Percentiles rank a stretch among this genome's conserved stretches.
These are phyloP conservation scores for Channa maculata DNA, from an alignment of 2,113 vertebrate species.

Conservation along the genomic window DNA sequence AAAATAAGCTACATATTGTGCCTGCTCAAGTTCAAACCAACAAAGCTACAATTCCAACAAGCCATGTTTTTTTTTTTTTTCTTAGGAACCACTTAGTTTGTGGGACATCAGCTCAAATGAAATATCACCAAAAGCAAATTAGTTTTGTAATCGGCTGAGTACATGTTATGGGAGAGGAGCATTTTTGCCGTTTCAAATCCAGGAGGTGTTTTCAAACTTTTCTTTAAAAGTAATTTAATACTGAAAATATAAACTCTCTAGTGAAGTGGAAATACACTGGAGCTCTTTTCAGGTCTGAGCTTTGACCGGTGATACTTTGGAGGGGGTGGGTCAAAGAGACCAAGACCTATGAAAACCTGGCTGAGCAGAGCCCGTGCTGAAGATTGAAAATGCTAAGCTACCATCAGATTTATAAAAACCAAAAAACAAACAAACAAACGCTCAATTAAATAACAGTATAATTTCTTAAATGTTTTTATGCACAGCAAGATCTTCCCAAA, in stretches of 20 bases:
- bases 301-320: constrained; percentile 53
- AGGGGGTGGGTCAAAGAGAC: constrained; percentile 37
- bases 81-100: not conserved
- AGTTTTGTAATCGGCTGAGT: not conserved
- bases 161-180: not conserved
- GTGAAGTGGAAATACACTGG: not conserved
- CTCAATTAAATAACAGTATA: constrained; percentile 81
- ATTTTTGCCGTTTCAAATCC: not conserved
- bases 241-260: constrained; percentile 56
- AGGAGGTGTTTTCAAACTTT: not conserved
- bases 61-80: not conserved
- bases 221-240: constrained; percentile 33
- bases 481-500: constrained; percentile 71
- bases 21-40: constrained; percentile 40
- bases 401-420: constrained; percentile 48
- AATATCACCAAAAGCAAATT: not conserved
- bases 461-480: constrained; percentile 75
- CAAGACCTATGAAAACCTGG: constrained; percentile 40
- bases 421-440: constrained; percentile 42
- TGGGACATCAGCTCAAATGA: not conserved
- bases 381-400: constrained; percentile 53
- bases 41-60: constrained; percentile 42
- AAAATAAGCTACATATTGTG: constrained; percentile 62
- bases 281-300: constrained; percentile 37
- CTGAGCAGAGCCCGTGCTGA: constrained; percentile 36